Evolutionary conservation across 2,888 invertebrate genomes (phyloP), one percentile per base, ranked within the genome.

Genomic region (Oxycera nigricornis): DNA sequence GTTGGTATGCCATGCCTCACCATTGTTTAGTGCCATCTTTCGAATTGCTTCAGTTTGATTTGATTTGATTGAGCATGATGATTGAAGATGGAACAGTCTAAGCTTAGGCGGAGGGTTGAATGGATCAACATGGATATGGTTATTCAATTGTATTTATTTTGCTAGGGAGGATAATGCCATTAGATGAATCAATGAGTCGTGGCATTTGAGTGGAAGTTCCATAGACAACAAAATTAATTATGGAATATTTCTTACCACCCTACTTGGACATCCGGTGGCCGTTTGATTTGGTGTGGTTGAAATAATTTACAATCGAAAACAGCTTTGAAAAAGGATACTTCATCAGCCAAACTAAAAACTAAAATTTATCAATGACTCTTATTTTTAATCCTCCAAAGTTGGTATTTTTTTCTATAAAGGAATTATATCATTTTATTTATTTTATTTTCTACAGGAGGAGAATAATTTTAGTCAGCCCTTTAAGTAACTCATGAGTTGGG

Each of bases 1-100:
- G 61, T 26, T 14, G 46, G 46, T 3, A 46, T 6, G 20, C 20
- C 22, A 24, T 28, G 61, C 61, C 31, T 31, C 31, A 17, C 41
- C 2, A 65, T 65, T 20, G 65, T 39, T 41, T 41, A 24, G 65
- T 39, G 14, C 41, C 65, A 39, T 11, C 24, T 2, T 65, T 41
- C 41, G 24, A 11, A 22, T 35, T 22, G 24, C 41, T 65, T 14
- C 9, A 41, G 41, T 30, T 65, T 65, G 41, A 65, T 65, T 62
- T 62, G 62, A 62, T 62, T 65, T 65, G 65, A 65, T 65, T 65
- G 65, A 65, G 65, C 41, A 65, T 65, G 39, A 65, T 65, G 41
- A 65, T 65, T 65, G 65, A 65, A 65, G 65, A 65, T 65, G 41
- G 39, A 22, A 41, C 39, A n/a, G 22, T 7, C 24, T 28, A 46